These are phyloP conservation scores for Papilio glaucus DNA, from an alignment of 1,140 invertebrate species.

Conservation along the genomic window DNA sequence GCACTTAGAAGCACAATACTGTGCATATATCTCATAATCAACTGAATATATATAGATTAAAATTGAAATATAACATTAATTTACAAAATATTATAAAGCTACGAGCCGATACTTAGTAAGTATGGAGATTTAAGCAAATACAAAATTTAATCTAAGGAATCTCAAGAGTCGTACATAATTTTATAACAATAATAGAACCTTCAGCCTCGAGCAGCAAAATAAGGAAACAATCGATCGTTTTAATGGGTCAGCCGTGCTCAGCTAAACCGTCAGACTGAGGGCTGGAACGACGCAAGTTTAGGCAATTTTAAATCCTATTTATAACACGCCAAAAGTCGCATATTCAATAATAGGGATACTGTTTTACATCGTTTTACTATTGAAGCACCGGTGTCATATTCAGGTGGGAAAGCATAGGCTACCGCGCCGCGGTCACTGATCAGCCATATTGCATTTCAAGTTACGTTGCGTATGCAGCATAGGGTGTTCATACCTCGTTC, in stretches of 20 bases:
- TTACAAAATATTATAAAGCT: no score
- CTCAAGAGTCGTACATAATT: conserved; percentile 44
- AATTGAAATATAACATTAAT: no score
- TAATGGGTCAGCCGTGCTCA: conserved; percentile 80
- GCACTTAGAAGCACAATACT: neutral
- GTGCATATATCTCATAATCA: no score
- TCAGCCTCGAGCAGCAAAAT: conserved; percentile 64
- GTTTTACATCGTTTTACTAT: conserved; percentile 57
- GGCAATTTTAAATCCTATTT: conserved; percentile 67
- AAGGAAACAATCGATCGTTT: conserved; percentile 83
- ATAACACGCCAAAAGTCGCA: conserved; percentile 50
- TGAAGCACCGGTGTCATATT: conserved; percentile 72
- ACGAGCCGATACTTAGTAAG: no score
- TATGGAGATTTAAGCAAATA: neutral
- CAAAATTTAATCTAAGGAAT: conserved; percentile 12
- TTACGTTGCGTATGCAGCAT: conserved; percentile 67
- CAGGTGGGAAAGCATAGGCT: conserved; percentile 81
- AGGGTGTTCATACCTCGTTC: conserved; percentile 45
- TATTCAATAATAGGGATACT: conserved; percentile 47
- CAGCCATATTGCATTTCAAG: conserved; percentile 76
- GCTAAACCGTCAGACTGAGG: conserved; percentile 74
- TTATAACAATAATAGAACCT: conserved; percentile 61
- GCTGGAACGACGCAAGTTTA: conserved; percentile 53
- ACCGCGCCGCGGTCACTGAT: conserved; percentile 74
- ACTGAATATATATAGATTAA: no score